Conservation (phyloP, 2,797 vertebrate species). For the Anolis apletophallus region DNA sequence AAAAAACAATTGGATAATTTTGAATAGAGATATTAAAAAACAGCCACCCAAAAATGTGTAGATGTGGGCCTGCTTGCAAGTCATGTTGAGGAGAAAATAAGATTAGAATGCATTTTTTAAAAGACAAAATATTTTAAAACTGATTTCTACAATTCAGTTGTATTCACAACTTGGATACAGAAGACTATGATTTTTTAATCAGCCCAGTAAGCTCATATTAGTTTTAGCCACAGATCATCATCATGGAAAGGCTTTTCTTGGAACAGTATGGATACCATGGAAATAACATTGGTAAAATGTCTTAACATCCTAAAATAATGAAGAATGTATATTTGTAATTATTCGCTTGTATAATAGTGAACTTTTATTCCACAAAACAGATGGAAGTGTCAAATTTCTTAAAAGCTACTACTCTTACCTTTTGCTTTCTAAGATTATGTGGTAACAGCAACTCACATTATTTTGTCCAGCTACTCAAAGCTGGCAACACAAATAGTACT, state of each 20-base stretch:
- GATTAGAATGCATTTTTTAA: not conserved
- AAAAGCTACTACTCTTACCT: not conserved
- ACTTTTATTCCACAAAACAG: not conserved
- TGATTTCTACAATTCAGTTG: not conserved
- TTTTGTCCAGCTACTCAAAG: not conserved
- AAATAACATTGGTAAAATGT: not conserved
- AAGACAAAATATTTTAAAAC: not conserved
- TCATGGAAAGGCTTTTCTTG: not conserved
- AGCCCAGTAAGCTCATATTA: not conserved
- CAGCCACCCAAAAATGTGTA: not conserved
- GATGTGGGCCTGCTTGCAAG: not conserved
- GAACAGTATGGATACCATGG: not conserved
- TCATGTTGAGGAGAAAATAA: not conserved
- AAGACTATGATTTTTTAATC: not conserved
- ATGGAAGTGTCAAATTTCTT: not conserved
- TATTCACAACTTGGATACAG: not conserved
- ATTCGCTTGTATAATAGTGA: not conserved
- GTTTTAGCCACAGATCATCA: not conserved
- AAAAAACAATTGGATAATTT: not conserved
- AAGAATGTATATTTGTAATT: not conserved
- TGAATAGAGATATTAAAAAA: not conserved
- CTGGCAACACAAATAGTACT: not conserved
- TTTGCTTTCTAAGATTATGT: not conserved
- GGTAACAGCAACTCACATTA: not conserved
- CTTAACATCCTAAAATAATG: not conserved